Conservation (phyloP, 2,888 invertebrate genomes). For the Matsumyia berberina region DNA sequence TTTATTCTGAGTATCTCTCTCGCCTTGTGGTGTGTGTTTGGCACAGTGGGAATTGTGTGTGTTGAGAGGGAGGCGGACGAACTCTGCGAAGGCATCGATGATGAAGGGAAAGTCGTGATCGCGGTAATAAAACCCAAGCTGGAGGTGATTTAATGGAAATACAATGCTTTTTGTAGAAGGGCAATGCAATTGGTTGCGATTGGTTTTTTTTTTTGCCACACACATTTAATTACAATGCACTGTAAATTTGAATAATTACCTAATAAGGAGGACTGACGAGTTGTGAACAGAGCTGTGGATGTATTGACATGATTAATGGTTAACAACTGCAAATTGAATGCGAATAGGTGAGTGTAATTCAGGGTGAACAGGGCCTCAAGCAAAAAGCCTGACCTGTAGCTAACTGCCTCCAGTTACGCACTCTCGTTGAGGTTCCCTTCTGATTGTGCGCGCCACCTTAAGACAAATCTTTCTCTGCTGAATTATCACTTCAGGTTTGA, state of each 20-base stretch:
- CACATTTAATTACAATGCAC: constrained; percentile 51
- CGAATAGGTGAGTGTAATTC: background rate
- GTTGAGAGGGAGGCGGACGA: constrained; percentile 19
- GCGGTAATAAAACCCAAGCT: constrained; percentile 31
- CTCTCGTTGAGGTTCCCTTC: too few relatives aligned
- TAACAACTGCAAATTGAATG: constrained; percentile 5
- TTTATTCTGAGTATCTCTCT: constrained; percentile 25
- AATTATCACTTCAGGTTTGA: too few relatives aligned
- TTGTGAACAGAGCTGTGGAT: background rate
- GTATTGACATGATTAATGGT: background rate
- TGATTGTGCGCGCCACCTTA: too few relatives aligned
- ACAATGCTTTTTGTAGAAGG: constrained; percentile 40
- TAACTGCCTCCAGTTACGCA: too few relatives aligned
- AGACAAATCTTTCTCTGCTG: too few relatives aligned
- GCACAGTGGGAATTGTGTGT: background rate
- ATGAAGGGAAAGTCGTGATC: constrained; percentile 66
- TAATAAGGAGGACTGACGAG: constrained; percentile 8
- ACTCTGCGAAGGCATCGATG: constrained; percentile 44
- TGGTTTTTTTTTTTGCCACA: constrained; percentile 14
- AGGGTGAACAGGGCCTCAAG: too few relatives aligned
- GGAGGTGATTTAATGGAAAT: constrained; percentile 55
- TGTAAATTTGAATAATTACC: constrained; percentile 53
- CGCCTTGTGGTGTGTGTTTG: background rate
- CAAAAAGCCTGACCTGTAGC: too few relatives aligned
- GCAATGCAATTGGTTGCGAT: constrained; percentile 54